Conservation (phyloP, 37 sponge, comb jelly and placozoan genomes). For the Halichondria panicea region DNA sequence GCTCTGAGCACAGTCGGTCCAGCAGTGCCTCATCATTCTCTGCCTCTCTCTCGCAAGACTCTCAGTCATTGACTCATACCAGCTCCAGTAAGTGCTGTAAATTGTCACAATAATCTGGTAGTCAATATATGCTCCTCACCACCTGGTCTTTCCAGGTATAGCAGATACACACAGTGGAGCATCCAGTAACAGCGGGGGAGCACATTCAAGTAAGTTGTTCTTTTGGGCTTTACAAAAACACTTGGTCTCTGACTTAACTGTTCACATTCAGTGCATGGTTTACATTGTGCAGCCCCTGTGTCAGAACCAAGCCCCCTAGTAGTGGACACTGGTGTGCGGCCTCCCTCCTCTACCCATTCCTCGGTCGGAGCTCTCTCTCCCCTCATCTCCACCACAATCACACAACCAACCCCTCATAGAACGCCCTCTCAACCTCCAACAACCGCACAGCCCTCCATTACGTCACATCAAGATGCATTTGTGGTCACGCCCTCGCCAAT, state of each 20-base stretch:
- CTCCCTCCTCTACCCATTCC: too few relatives aligned
- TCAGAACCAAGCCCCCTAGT: slow-evolving; percentile 14
- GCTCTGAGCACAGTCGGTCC: slow-evolving; percentile 38
- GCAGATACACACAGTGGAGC: too few relatives aligned
- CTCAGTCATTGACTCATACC: too few relatives aligned
- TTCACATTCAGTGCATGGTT: too few relatives aligned
- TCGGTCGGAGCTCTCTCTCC: too few relatives aligned
- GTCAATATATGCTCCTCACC: too few relatives aligned
- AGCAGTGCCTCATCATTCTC: slow-evolving; percentile 48
- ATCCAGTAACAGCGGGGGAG: background rate
- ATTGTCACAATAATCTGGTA: too few relatives aligned
- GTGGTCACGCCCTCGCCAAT: background rate
- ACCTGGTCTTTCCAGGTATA: too few relatives aligned
- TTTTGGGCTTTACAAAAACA: too few relatives aligned
- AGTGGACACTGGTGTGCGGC: slow-evolving; percentile 11
- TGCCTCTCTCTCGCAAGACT: slow-evolving; percentile 40
- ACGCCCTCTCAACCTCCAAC: background rate
- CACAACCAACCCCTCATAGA: background rate
- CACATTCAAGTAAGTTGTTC: background rate
- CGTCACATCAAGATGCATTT: background rate
- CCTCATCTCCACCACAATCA: background rate
- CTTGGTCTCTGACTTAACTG: too few relatives aligned
- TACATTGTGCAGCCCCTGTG: slow-evolving; percentile 7
- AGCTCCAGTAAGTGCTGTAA: too few relatives aligned
- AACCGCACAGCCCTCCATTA: background rate